phyloP scores from a whole-genome alignment of 2,113 vertebrate species.

The Blennius ocellaris region DNA sequence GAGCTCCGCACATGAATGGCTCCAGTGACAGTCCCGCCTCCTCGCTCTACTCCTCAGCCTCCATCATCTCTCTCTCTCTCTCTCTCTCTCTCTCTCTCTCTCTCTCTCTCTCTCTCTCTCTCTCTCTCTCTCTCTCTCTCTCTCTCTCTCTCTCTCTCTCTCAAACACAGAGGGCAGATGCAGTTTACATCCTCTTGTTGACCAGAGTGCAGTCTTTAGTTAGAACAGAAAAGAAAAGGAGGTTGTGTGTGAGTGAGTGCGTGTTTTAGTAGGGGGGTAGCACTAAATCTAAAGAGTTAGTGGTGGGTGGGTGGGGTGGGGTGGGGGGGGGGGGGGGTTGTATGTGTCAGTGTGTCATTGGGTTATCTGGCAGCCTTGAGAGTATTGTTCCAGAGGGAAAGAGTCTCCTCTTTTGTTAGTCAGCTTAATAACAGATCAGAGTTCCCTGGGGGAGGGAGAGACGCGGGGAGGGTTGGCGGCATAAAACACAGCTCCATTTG shows the following conservation, averaged over 20 bases:
- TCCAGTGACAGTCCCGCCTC: constrained; percentile 32
- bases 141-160: not conserved
- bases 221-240: constrained; percentile 18
- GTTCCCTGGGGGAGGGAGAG: constrained; percentile 34
- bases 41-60: constrained; percentile 43
- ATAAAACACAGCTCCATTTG: constrained; percentile 63
- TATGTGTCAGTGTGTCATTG: constrained; percentile 35
- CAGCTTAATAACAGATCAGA: constrained; percentile 56
- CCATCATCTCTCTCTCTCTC: constrained; percentile 41
- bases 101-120: constrained; percentile 26
- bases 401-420: constrained; percentile 65
- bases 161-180: constrained; percentile 25
- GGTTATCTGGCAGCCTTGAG: constrained; percentile 45
- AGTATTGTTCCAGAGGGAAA: constrained; percentile 67
- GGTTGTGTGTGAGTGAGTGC: not conserved
- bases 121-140: constrained; percentile 21
- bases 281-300: not conserved
- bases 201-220: constrained; percentile 15
- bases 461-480: constrained; percentile 48
- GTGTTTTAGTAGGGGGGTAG: not conserved
- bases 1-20: constrained; percentile 55
- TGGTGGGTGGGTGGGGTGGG: too few relatives aligned
- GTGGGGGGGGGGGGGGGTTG: too few relatives aligned
- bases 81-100: constrained; percentile 21
- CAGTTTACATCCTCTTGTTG: constrained; percentile 46